Conservation (phyloP, 2,888 invertebrate species). For the Cotesia congregata region DNA sequence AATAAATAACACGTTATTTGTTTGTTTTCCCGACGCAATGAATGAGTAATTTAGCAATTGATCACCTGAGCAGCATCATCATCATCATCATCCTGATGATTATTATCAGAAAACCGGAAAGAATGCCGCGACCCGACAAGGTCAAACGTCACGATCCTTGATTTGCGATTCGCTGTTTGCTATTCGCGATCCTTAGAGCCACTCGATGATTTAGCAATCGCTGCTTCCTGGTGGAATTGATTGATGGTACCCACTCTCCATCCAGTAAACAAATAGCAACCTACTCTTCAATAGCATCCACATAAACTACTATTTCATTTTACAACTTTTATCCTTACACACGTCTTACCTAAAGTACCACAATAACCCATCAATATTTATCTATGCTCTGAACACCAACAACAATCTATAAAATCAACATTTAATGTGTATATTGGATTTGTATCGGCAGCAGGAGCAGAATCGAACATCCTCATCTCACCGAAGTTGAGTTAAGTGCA, state of each 20-base stretch:
- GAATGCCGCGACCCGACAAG: conserved; percentile 57
- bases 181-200: conserved; percentile 33
- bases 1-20: conserved; percentile 22
- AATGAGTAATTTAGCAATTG: conserved; percentile 13
- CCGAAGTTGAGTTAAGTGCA: neutral
- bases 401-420: neutral
- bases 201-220: conserved; percentile 60
- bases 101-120: conserved; percentile 47
- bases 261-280: conserved; percentile 19
- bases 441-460: neutral
- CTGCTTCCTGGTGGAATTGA: conserved; percentile 62
- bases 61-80: neutral
- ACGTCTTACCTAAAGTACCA: neutral
- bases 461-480: neutral
- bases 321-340: no score
- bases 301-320: no score
- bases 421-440: neutral
- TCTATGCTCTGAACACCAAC: neutral
- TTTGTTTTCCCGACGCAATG: conserved; percentile 11
- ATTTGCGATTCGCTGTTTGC: no score
- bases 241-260: conserved; percentile 55
- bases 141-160: conserved; percentile 51
- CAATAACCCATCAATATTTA: neutral
- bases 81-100: conserved; percentile 26
- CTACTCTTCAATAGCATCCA: conserved; percentile 3